Base-by-base conservation (phyloP, 1,140 invertebrate genomes). In the Calliopsis andreniformis region DNA sequence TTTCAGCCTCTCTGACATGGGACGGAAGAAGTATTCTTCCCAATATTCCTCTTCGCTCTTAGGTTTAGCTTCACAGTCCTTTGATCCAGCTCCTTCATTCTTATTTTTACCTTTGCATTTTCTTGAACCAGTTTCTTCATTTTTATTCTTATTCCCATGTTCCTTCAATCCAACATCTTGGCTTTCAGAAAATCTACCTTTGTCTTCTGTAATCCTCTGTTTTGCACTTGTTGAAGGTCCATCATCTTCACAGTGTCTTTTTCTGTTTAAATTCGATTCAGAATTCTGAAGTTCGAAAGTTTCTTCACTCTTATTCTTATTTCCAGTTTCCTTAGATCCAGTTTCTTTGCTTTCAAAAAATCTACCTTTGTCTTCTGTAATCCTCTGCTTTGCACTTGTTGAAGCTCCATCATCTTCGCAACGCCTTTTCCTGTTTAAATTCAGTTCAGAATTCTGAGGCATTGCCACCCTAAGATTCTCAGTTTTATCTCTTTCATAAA, bases 1-100 rank as follows among this genome's bases (percentile, higher is more conserved):
- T 76, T 92, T 92, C 92, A 95, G 93, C 76, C 93, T 92, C 0
- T 91, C 83, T 23, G 88, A 87, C 85, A 90, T 87, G 2, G 88
- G 84, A 39, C 76, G 69, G 30, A 86, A 88, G 12, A 87, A 83
- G 76, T 86, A 89, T n/a, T 88, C 70, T 16, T 78, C 59, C 43
- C 80, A 68, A 2, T 58, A 53, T 5, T 58, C 20, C 43, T 14
- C 0, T 20, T 49, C 42, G 30, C 0, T 28, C 1, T 56, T 73
- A 25, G 10, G 6, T 4, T 56, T 25, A 25, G 0, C 20, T 25
- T 18, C 4, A 43, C 18, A 3, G 25, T 64, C n/a, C 32, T 51
- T 32, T 16, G 8, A 0, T 16, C 1, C 10, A 10, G 4, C 20
- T 51, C 12, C 0, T 20, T 49, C 42, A 42, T 1, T 28, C 1